These are phyloP conservation scores for Meiosimyza platycephala DNA, from an alignment of 2,888 invertebrate species.

Conservation along the genomic window DNA sequence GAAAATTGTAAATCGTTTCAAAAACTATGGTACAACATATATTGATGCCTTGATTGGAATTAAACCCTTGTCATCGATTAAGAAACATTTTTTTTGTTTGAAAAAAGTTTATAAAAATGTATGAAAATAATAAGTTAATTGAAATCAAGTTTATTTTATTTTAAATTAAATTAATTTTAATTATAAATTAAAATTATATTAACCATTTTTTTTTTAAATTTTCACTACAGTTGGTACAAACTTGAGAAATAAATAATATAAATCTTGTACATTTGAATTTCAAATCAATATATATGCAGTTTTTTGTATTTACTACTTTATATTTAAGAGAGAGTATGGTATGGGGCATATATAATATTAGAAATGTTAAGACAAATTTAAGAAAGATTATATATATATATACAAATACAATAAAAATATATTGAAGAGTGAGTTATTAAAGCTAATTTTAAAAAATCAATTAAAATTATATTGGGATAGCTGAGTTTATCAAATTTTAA, in stretches of 20 bases:
- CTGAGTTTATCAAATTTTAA: no score
- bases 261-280: neutral
- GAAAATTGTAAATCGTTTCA: slow-evolving; percentile 9
- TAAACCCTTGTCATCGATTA: neutral
- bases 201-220: no score
- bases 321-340: neutral
- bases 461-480: no score
- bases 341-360: no score
- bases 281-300: neutral
- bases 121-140: neutral
- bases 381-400: no score
- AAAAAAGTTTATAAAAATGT: neutral
- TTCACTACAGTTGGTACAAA: no score
- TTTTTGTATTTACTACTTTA: neutral
- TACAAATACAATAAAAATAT: no score
- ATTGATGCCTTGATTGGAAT: slow-evolving; percentile 11
- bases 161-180: neutral
- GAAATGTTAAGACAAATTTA: no score
- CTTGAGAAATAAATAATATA: no score
- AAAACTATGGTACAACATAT: slow-evolving; percentile 22
- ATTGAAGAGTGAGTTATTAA: no score
- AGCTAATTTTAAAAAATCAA: no score
- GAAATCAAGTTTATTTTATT: neutral
- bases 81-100: neutral
- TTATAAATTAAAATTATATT: neutral